Evolutionary conservation across 2,797 vertebrate species (phyloP).

Genomic region (Scolopax bukidnonensis): DNA sequence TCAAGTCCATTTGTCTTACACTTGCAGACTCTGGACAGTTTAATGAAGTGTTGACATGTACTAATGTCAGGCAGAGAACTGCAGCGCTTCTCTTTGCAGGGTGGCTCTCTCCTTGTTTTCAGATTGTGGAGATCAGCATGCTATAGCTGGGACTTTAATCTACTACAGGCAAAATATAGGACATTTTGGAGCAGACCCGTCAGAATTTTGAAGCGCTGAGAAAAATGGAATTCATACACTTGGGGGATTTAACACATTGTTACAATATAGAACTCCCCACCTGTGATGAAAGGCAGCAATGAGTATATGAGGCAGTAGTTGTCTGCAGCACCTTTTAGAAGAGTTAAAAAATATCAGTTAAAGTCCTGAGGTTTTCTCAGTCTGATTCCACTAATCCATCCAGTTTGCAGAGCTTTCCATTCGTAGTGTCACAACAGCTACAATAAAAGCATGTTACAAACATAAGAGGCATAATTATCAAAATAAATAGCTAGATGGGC

Average conservation of each 20-base stretch:
- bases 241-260: neutral
- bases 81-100: neutral
- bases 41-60: conserved; percentile 36
- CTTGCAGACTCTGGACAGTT: conserved; percentile 37
- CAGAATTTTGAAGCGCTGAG: neutral
- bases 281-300: neutral
- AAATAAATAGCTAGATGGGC: neutral
- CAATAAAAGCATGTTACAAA: neutral
- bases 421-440: neutral
- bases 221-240: neutral
- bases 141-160: neutral
- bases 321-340: neutral
- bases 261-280: neutral
- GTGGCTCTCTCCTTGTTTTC: neutral
- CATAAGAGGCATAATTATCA: neutral
- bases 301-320: neutral
- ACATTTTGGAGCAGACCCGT: neutral
- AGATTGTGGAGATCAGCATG: neutral
- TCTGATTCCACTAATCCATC: neutral
- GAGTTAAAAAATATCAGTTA: neutral
- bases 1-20: conserved; percentile 38
- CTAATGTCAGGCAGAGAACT: conserved; percentile 29
- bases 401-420: neutral
- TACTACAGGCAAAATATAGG: neutral
- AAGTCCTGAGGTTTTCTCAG: neutral